These are phyloP conservation scores for Catocala fraxini DNA, from an alignment of 2,888 invertebrate genomes.

Conservation along the genomic window DNA sequence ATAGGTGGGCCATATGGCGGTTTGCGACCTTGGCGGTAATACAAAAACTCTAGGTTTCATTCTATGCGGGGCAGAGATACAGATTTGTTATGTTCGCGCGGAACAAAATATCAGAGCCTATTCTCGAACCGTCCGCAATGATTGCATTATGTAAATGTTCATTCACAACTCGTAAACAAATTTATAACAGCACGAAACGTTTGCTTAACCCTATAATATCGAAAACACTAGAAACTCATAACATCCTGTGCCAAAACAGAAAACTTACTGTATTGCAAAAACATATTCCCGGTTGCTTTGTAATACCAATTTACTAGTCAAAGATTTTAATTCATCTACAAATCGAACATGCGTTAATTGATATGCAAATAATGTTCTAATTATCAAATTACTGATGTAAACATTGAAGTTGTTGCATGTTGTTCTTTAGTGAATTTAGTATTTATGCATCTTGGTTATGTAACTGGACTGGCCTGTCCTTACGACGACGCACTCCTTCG, in stretches of 20 bases:
- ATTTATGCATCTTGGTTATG: conserved; percentile 4
- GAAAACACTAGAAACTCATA: conserved; percentile 41
- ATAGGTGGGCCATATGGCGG: no score
- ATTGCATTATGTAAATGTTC: no score
- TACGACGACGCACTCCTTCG: not conserved
- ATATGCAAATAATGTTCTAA: conserved; percentile 20
- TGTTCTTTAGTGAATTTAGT: not conserved
- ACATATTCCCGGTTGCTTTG: not conserved
- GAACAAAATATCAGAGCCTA: no score
- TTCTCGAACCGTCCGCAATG: conserved; percentile 1
- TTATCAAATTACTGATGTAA: conserved; percentile 13
- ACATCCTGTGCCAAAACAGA: conserved; percentile 34
- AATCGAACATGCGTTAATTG: conserved; percentile 11
- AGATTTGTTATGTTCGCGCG: no score
- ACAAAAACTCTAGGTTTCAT: no score
- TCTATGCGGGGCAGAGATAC: no score
- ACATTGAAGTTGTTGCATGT: conserved; percentile 22
- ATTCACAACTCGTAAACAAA: no score
- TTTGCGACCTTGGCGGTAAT: no score
- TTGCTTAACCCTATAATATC: not conserved
- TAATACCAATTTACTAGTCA: conserved; percentile 24
- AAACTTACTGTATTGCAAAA: conserved; percentile 35
- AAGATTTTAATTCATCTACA: conserved; percentile 12
- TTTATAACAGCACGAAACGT: no score
- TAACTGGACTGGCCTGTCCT: conserved; percentile 6